Conservation (phyloP, 1,140 invertebrate species). For the Drosophila asahinai region DNA sequence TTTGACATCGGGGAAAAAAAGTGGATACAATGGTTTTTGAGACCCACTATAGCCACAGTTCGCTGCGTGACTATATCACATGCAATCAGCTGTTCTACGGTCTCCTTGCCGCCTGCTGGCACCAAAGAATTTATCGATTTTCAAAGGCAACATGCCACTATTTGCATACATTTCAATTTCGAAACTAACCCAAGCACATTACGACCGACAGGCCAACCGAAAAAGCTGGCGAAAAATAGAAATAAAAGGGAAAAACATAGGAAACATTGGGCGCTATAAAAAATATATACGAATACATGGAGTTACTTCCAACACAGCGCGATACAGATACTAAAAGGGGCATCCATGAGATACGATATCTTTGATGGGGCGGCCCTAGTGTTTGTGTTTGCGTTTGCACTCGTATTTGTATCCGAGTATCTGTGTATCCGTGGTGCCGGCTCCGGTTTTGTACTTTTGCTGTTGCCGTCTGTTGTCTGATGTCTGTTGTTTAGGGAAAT, state of each 20-base stretch:
- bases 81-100: constrained; percentile 60
- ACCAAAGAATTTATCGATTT: constrained; percentile 67
- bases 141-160: constrained; percentile 48
- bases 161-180: constrained; percentile 76
- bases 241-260: constrained; percentile 27
- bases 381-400: constrained; percentile 17
- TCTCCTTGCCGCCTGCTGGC: constrained; percentile 23
- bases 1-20: constrained; percentile 22
- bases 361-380: constrained; percentile 27
- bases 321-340: constrained; percentile 48
- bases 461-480: constrained; percentile 48
- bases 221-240: constrained; percentile 31
- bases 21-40: constrained; percentile 9
- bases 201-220: constrained; percentile 46
- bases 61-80: constrained; percentile 43
- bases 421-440: constrained; percentile 43
- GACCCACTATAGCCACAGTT: neutral
- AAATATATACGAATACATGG: constrained; percentile 36
- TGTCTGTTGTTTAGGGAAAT: constrained; percentile 67
- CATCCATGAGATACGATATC: constrained; percentile 70
- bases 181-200: constrained; percentile 62
- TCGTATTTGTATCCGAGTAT: constrained; percentile 27
- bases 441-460: constrained; percentile 40
- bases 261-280: constrained; percentile 25
- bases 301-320: constrained; percentile 25